Conservation (phyloP, 2,113 vertebrate species). For the Glaucomys volans region DNA sequence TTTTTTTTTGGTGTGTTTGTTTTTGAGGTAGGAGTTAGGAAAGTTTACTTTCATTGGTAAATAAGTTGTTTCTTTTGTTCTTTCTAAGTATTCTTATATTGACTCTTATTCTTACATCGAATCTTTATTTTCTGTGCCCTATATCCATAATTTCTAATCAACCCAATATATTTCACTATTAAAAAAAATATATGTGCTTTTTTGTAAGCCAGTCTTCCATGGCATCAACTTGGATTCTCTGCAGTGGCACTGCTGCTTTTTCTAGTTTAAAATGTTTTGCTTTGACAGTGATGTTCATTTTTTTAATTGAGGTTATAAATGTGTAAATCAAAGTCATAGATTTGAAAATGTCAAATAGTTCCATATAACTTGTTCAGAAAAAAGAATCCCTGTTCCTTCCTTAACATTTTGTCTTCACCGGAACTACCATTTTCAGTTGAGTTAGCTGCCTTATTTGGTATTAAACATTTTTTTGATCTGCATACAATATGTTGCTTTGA, state of each 20-base stretch:
- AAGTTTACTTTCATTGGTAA: constrained; percentile 20
- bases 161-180: neutral
- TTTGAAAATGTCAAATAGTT: neutral
- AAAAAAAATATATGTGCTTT: neutral
- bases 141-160: neutral
- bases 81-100: neutral
- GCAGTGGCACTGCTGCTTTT: neutral
- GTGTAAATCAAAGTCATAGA: neutral
- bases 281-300: neutral
- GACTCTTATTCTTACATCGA: neutral
- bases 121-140: neutral
- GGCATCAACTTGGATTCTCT: neutral
- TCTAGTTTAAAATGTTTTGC: neutral
- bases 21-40: neutral
- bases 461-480: neutral
- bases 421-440: neutral
- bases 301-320: neutral
- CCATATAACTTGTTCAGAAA: neutral
- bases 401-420: neutral
- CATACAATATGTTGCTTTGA: neutral
- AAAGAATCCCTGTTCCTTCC: neutral
- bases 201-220: neutral
- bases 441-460: neutral
- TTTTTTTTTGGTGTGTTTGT: neutral
- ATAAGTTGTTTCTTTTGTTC: neutral